Evolutionary conservation across 2,797 vertebrate genomes (phyloP), one percentile per base, ranked within the genome.

Genomic region (Tragopan temminckii): DNA sequence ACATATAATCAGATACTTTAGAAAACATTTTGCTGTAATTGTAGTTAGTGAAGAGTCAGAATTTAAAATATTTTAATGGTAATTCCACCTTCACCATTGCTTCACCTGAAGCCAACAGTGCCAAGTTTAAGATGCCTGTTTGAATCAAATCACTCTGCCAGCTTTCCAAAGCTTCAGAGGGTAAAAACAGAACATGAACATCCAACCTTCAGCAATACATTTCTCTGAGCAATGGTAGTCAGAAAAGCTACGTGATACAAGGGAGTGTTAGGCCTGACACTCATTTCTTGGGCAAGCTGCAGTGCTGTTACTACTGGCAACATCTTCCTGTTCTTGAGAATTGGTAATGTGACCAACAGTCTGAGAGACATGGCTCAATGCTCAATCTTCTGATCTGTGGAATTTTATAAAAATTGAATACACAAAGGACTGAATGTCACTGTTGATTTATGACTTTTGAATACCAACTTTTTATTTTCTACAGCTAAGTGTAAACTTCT

Each of bases 1-100:
- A 80, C 61, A 87, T 89, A 89, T 71, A 93, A 94, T 93, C 87
- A 89, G 45, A 66, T 52, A 75, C 45, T 89, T 91, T 23, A 53
- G 68, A 82, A 93, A 57, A 50, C 70, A 58, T 89, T 94, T 94
- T 85, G 18, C 72, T 62, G 1, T 89, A 90, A 93, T 80, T 85
- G 84, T 70, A 85, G 64, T 90, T 87, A 90, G 71, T 77, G 10
- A 45, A 89, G 69, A 68, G 66, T 69, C 19, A 78, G 62, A 74
- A 75, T 93, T 85, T 66, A 25, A 90, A 95, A 67, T 43, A n/a
- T 14, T 81, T 92, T 83, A 11, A 76, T 74, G 74, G 24, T 88
- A 59, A 75, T 90, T 90, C 57, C 33, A 52, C 23, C 81, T 75
- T 63, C 0, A 0, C 31, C 75, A 50, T 66, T 58, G 58, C 62